Percentiles rank a stretch among this genome's conserved stretches.
These are phyloP conservation scores for Drosophila multiciliata DNA, from an alignment of 2,888 invertebrate genomes.

Conservation along the genomic window DNA sequence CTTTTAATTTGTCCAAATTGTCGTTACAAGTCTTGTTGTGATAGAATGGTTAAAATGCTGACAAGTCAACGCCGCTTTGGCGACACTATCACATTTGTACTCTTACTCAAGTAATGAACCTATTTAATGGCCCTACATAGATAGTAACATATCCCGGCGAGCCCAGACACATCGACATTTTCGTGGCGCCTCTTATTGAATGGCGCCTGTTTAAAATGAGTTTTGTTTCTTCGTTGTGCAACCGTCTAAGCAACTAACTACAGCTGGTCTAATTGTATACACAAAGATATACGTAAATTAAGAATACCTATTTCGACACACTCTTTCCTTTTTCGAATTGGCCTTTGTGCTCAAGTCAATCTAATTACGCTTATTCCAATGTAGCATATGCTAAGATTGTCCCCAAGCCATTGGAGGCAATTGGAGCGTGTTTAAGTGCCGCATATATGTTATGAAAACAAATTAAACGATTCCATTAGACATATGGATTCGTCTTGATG, in stretches of 20 bases:
- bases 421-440: conserved; percentile 30
- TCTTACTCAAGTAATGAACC: conserved; percentile 50
- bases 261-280: conserved; percentile 37
- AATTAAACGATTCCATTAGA: conserved; percentile 2
- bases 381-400: conserved; percentile 53
- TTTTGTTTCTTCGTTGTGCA: conserved; percentile 53
- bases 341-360: conserved; percentile 62
- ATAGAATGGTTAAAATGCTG: conserved; percentile 7
- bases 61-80: conserved; percentile 1
- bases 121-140: conserved; percentile 35
- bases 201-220: conserved; percentile 68
- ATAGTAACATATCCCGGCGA: conserved; percentile 34
- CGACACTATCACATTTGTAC: conserved; percentile 6
- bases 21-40: background rate
- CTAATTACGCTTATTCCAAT: conserved; percentile 67
- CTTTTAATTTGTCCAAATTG: background rate
- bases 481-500: background rate
- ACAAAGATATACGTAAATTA: background rate
- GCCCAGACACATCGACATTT: conserved; percentile 56
- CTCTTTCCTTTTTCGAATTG: conserved; percentile 8
- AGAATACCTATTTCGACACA: background rate
- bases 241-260: conserved; percentile 30
- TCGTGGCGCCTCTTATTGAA: conserved; percentile 61
- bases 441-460: background rate
- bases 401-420: conserved; percentile 1